Base-by-base conservation (phyloP, 2,797 vertebrate genomes). In the Trichosurus vulpecula region DNA sequence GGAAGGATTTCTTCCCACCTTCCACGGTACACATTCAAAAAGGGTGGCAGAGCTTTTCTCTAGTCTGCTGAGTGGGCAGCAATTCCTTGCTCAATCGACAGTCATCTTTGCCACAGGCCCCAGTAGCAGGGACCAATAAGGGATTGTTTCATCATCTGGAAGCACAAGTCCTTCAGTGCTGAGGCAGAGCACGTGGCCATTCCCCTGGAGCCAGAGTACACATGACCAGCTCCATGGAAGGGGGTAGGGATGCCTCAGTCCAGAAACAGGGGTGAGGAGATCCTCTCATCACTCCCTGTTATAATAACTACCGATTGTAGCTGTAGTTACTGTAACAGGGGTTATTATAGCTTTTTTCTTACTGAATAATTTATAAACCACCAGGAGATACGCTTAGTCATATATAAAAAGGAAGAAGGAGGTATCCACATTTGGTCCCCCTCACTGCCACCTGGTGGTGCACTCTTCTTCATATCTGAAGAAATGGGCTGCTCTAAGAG, bases 101-200 rank as follows among this genome's bases (percentile, higher is more conserved):
- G 25, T 51, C 41, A 87, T 87, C 41, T 51, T 51, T 87, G 41
- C n/a, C 41, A 51, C 41, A 87, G 74, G 87, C 41, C 74, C 41
- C 22, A 51, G 41, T 47, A 25, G 6, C 74, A 27, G 22, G 94
- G 29, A 27, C 35, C 41, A 56, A 0, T 4, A 0, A 0, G 0
- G 92, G 9, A 41, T 0, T 11, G 0, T 0, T 0, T 27, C 92
- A 81, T 93, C n/a, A 53, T 47, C 41, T 29, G 3, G 22, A 87
- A 87, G 41, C 74, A 87, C 74, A 47, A 51, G 22, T 47, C 41
- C 41, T 51, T 87, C 41, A 12, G 41, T 51, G 41, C 74, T 87
- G 41, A 87, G 22, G 41, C 74, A 87, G 41, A 87, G 8, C 74
- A 87, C 41, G 74, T 51, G 66, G 41, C 19, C n/a, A 25, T 81